Conservation (phyloP, 2,888 invertebrate species). For the Cataglyphis albicans region DNA sequence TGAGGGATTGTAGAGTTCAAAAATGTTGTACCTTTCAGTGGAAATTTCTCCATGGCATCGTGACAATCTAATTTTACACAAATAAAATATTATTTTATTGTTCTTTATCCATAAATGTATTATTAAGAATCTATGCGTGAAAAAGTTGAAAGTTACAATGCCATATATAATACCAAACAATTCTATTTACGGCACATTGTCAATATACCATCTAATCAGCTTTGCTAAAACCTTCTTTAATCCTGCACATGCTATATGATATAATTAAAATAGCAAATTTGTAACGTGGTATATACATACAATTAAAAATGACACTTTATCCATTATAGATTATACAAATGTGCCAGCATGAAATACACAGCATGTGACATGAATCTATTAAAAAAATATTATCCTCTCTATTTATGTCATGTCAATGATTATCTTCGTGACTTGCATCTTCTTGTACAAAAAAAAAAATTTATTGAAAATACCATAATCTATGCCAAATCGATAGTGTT, state of each 20-base stretch:
- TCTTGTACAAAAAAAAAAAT: slow-evolving; percentile 26
- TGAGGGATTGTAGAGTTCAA: slow-evolving; percentile 77
- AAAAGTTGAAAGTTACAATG: not conserved
- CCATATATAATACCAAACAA: not conserved
- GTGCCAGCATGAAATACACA: not conserved
- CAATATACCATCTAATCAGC: slow-evolving; percentile 11
- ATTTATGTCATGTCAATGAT: not conserved
- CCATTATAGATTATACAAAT: not conserved
- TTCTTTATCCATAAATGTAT: not conserved
- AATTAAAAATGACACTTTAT: not conserved
- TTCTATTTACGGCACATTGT: not conserved
- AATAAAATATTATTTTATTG: slow-evolving; percentile 27
- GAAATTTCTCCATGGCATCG: slow-evolving; percentile 90
- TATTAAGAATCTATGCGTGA: not conserved
- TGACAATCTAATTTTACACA: slow-evolving; percentile 76
- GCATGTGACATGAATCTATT: not conserved
- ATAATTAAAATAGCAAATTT: slow-evolving; percentile 30
- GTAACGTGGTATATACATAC: not conserved
- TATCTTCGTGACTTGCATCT: slow-evolving; percentile 25
- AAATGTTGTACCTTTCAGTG: slow-evolving; percentile 88
- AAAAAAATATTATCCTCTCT: not conserved
- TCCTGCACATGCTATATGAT: not conserved
- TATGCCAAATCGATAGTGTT: slow-evolving; percentile 1
- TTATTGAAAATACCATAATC: slow-evolving; percentile 4
- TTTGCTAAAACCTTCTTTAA: slow-evolving; percentile 27